phyloP scores from a whole-genome alignment of 2,113 vertebrate genomes.

The Cathartes aura region DNA sequence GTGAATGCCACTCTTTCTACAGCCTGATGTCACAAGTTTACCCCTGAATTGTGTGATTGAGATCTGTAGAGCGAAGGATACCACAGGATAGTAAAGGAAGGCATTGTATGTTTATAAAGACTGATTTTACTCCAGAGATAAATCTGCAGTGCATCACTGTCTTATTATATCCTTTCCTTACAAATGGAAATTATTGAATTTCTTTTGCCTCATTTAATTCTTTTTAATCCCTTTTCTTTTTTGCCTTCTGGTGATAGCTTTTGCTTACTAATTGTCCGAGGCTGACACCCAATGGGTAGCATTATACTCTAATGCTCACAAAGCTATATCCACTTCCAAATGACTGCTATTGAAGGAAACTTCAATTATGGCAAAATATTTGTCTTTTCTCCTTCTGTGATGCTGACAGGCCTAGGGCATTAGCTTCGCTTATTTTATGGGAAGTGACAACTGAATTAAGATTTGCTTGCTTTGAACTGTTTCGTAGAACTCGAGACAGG shows the following conservation, averaged over 20 bases:
- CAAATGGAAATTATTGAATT: conserved; percentile 73
- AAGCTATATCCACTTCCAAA: neutral
- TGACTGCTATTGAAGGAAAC: neutral
- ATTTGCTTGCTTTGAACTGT: neutral
- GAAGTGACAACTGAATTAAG: neutral
- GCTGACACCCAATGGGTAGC: conserved; percentile 37
- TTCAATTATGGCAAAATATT: neutral
- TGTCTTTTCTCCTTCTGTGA: neutral
- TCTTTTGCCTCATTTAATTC: conserved; percentile 69
- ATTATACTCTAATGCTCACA: neutral
- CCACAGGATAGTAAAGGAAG: neutral
- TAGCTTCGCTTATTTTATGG: neutral
- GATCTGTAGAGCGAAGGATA: neutral
- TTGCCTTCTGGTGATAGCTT: conserved; percentile 19
- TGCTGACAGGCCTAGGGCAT: neutral
- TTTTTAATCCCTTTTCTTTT: conserved; percentile 33
- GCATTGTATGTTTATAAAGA: conserved; percentile 21
- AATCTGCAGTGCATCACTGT: conserved; percentile 49
- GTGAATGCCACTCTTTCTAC: conserved; percentile 12
- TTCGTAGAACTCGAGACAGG: neutral
- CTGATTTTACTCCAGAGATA: conserved; percentile 41
- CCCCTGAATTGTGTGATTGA: conserved; percentile 8
- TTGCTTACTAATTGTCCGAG: conserved; percentile 45
- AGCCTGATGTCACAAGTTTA: neutral
- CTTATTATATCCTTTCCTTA: conserved; percentile 53